Base-by-base conservation (phyloP, 1,140 invertebrate genomes). In the Brachionus calyciflorus region DNA sequence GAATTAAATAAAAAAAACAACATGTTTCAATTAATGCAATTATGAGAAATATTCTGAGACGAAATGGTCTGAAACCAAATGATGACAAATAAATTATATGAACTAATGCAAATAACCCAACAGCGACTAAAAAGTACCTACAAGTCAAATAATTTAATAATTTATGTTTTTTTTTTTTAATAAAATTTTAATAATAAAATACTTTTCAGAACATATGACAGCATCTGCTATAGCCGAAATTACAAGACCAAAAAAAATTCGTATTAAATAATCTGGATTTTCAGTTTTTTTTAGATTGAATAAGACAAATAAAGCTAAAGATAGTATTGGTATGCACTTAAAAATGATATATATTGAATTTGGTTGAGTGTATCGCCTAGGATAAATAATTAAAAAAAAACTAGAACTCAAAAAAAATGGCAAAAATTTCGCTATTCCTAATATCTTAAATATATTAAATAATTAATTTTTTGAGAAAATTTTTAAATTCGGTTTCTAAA, bases 31-130 rank as follows among this genome's bases (percentile, higher is more conserved):
- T 65, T 5, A 65, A 44, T 9, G 37, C 60, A 1, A 65, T 17
- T 24, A 65, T 65, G 9, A 65, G 44, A 9, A 19, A 37, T 19
- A 65, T 44, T 1, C 24, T 10, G 3, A 65, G 40, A 14, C 60
- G 21, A 21, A 65, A 44, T 19, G 60, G 60, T 12, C n/a, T 65
- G 26, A 65, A 65, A 24, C 60, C 60, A 9, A 65, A 65, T 5
- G 60, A 44, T 24, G 60, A 44, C 9, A 65, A 21, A 44, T 65
- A 65, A 44, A 44, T 65, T 41, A 65, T 14, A 65, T 65, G 60
- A 24, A 41, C 60, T n/a, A 65, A 5, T 9, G 37, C 60, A 44
- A 65, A 65, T 12, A 65, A 24, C 19, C 37, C 60, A 14, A 65
- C 60, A 44, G 60, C 60, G 12, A 24, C 12, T 24, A 65, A 65